Conservation (phyloP, 2,113 vertebrate species). For the Monopterus albus region DNA sequence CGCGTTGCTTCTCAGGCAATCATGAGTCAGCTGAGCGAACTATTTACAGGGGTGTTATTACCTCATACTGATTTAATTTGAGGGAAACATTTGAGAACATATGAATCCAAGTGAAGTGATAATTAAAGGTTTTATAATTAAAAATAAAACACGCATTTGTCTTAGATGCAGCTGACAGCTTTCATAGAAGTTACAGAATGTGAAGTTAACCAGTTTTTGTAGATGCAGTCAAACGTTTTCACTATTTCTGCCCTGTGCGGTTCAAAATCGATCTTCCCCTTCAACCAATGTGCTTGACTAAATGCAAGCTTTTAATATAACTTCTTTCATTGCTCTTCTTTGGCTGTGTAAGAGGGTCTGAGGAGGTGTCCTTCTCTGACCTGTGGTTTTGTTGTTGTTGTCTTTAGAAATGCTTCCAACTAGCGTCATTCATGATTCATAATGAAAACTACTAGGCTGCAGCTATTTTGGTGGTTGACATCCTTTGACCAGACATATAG, state of each 20-base stretch:
- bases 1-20: neutral
- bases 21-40: slow-evolving; percentile 21
- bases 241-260: neutral
- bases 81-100: neutral
- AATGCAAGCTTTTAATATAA: neutral
- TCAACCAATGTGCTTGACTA: neutral
- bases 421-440: neutral
- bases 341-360: neutral
- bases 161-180: neutral
- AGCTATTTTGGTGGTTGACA: neutral
- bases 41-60: slow-evolving; percentile 18
- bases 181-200: neutral
- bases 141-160: neutral
- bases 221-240: neutral
- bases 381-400: neutral
- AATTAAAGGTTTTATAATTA: no score
- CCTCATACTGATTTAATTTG: slow-evolving; percentile 34
- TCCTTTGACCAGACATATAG: neutral
- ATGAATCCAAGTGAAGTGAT: neutral
- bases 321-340: neutral
- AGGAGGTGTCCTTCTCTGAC: neutral
- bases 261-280: no score
- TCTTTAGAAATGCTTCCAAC: neutral
- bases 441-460: neutral
- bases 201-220: neutral